Evolutionary conservation across 2,797 vertebrate genomes (phyloP), one percentile per base, ranked within the genome.

Genomic region (Buceros bicornis): DNA sequence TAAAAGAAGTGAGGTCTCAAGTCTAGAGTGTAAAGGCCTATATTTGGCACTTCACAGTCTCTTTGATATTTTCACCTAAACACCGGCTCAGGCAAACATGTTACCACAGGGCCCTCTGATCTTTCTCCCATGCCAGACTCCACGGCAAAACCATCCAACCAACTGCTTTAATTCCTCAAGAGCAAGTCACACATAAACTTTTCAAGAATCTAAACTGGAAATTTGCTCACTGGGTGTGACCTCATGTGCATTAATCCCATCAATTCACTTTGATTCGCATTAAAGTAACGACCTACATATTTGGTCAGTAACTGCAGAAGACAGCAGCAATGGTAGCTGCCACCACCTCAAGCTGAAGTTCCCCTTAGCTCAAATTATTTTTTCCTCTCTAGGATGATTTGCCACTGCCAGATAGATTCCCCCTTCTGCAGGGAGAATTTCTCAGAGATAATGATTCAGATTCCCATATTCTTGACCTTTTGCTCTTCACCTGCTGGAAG

Each of bases 401-500:
- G 77, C 85, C 29, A 26, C 82, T 89, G 65, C 80, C 50, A 89
- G 69, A 54, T 45, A 90, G 43, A 26, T 54, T 78, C 90, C n/a
- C 66, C 56, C 54, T 93, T 92, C 62, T 69, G 47, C 66, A 80
- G 89, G 54, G 73, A 83, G 64, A 90, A 81, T 82, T 88, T 91
- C 71, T 89, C 74, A 48, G 80, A 81, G 74, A 86, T 94, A 96
- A 96, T 84, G 48, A 97, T 95, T 84, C 91, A 93, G 64, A 83
- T 94, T 96, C 89, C 90, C 78, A 77, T 89, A 87, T 82, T 90
- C 88, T 80, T 67, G 95, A 97, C 97, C 96, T 93, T 86, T 69
- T 65, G 86, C 93, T 95, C 93, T 56, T 79, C 26, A 89, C 50
- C 95, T 84, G 64, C 96, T 89, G 95, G 82, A 95, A 93, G 87